These are phyloP conservation scores for Bombus waltoni DNA, from an alignment of 1,140 invertebrate species.

Conservation along the genomic window DNA sequence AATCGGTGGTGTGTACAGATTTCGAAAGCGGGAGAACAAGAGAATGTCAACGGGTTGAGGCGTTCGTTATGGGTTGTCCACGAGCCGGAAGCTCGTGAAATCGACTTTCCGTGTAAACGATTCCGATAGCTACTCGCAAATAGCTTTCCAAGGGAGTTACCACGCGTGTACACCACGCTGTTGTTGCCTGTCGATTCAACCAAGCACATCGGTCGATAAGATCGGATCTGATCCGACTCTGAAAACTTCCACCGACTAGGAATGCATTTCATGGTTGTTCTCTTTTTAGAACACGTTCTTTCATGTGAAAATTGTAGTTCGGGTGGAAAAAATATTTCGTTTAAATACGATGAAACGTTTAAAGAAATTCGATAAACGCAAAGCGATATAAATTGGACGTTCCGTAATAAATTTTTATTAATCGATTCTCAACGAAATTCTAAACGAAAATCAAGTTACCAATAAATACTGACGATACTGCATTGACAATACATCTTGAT, in stretches of 20 bases:
- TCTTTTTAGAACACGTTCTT: neutral
- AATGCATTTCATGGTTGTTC: neutral
- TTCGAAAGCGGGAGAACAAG: slow-evolving; percentile 27
- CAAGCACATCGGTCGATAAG: slow-evolving; percentile 2
- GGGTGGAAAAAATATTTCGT: too few species aligned
- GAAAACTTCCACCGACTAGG: neutral
- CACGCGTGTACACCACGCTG: too few species aligned
- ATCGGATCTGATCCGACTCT: slow-evolving; percentile 2
- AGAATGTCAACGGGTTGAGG: slow-evolving; percentile 28
- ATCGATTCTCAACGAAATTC: too few species aligned
- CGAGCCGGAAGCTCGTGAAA: slow-evolving; percentile 47
- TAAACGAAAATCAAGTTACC: too few species aligned
- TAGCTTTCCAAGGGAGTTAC: slow-evolving; percentile 17
- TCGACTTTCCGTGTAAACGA: slow-evolving; percentile 53
- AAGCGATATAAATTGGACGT: too few species aligned
- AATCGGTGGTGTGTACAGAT: slow-evolving; percentile 28
- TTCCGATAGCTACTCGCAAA: slow-evolving; percentile 2
- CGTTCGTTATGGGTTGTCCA: neutral
- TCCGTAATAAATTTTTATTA: too few species aligned
- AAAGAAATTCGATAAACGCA: too few species aligned
- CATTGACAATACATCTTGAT: too few species aligned
- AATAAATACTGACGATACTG: too few species aligned
- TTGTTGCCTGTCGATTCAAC: slow-evolving; percentile 4
- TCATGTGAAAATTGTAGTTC: neutral
- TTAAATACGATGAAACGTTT: too few species aligned